Evolutionary conservation across 2,797 vertebrate genomes (phyloP).

Genomic region (Galaxias olidus): DNA sequence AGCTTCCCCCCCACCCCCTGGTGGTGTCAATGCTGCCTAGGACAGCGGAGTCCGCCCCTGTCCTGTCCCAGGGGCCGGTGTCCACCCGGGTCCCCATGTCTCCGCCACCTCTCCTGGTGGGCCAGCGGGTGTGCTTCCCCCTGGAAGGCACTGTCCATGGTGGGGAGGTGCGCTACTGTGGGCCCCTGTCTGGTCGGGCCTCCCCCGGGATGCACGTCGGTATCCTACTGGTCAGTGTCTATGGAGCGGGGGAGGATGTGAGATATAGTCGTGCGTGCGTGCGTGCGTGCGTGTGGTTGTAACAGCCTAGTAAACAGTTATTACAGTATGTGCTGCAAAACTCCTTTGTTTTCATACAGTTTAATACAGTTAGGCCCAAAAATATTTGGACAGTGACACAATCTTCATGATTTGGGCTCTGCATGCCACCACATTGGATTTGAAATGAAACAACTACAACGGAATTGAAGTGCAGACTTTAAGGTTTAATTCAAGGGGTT

Average conservation of each 20-base stretch:
- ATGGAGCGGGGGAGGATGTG: not conserved
- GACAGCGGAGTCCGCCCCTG: slow-evolving; percentile 42
- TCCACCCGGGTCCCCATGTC: slow-evolving; percentile 17
- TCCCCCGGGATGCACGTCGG: slow-evolving; percentile 58
- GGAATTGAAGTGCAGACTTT: no score
- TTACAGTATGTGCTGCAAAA: no score
- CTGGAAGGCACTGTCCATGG: slow-evolving; percentile 31
- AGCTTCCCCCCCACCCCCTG: slow-evolving; percentile 33
- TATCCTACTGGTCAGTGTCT: slow-evolving; percentile 68
- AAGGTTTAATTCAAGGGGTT: no score
- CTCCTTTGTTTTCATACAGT: no score
- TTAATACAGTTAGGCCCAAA: no score
- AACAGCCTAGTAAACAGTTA: not conserved
- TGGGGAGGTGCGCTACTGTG: slow-evolving; percentile 73
- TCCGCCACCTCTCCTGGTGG: slow-evolving; percentile 33
- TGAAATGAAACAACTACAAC: no score
- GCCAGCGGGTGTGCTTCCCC: slow-evolving; percentile 69
- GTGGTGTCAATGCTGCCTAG: slow-evolving; percentile 46
- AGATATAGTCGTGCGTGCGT: not conserved
- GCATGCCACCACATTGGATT: no score
- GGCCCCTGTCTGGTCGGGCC: slow-evolving; percentile 53
- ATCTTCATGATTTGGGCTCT: no score
- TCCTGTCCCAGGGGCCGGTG: slow-evolving; percentile 12
- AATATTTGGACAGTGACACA: no score
- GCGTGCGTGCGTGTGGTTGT: not conserved